phyloP scores from a whole-genome alignment of 2,797 vertebrate genomes.

The Rhadinocentrus ornatus region DNA sequence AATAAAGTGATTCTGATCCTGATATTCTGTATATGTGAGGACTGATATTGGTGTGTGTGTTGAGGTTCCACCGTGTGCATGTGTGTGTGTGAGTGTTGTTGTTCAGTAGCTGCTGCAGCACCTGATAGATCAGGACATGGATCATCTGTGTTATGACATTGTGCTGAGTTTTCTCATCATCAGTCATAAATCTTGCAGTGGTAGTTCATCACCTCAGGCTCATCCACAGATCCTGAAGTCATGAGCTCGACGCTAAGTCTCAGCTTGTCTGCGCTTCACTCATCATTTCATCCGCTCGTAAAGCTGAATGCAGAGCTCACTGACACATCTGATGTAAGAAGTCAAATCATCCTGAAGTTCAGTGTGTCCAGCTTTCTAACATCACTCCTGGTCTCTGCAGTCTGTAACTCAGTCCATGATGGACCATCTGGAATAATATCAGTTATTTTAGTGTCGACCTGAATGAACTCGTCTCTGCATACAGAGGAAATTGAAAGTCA shows the following conservation, averaged over 20 bases:
- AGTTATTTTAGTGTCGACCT: too few species aligned
- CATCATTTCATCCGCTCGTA: constrained; percentile 31
- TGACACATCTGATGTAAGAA: constrained; percentile 25
- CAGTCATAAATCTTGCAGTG: constrained; percentile 54
- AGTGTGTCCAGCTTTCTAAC: too few species aligned
- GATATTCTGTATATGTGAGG: too few species aligned
- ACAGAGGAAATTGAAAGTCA: too few species aligned
- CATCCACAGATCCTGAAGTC: constrained; percentile 27
- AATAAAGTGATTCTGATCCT: too few species aligned
- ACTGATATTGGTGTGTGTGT: too few species aligned
- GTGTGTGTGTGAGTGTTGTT: background rate
- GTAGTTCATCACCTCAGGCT: constrained; percentile 41
- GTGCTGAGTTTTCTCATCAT: constrained; percentile 39
- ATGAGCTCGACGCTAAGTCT: constrained; percentile 45
- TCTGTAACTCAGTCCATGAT: too few species aligned
- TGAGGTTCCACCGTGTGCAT: too few species aligned
- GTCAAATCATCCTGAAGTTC: constrained; percentile 15
- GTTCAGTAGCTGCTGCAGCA: constrained; percentile 36
- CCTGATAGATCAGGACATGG: constrained; percentile 45
- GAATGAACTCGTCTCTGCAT: too few species aligned
- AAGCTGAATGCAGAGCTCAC: constrained; percentile 37
- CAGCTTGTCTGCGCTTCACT: constrained; percentile 56
- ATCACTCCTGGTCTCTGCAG: too few species aligned
- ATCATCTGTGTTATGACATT: constrained; percentile 56
- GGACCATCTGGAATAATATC: too few species aligned